Conservation (phyloP, 2,888 invertebrate genomes). For the Drosophila neonasuta region DNA sequence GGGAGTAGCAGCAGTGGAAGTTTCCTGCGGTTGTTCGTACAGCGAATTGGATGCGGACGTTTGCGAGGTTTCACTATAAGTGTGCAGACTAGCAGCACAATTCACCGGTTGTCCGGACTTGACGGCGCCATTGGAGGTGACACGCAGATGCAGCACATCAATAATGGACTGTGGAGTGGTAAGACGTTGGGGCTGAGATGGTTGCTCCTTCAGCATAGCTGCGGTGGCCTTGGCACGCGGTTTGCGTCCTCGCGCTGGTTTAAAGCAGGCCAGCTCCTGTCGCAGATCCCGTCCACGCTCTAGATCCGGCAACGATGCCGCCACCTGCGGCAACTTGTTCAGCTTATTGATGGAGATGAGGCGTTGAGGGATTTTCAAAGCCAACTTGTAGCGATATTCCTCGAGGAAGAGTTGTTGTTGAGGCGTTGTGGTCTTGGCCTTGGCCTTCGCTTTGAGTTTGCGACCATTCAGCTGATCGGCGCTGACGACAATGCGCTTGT, state of each 20-base stretch:
- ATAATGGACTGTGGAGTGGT: slow-evolving; percentile 79
- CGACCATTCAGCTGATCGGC: slow-evolving; percentile 75
- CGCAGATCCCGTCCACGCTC: slow-evolving; percentile 83
- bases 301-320: slow-evolving; percentile 90
- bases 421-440: slow-evolving; percentile 83
- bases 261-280: slow-evolving; percentile 56
- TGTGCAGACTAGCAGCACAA: slow-evolving; percentile 49
- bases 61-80: slow-evolving; percentile 72
- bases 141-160: slow-evolving; percentile 81
- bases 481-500: slow-evolving; percentile 53
- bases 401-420: slow-evolving; percentile 83
- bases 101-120: slow-evolving; percentile 4
- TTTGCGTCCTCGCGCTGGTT: slow-evolving; percentile 52
- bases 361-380: slow-evolving; percentile 90
- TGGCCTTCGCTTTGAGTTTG: slow-evolving; percentile 33
- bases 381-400: slow-evolving; percentile 90
- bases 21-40: slow-evolving; percentile 69
- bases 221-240: slow-evolving; percentile 22
- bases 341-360: slow-evolving; percentile 91
- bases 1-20: background rate
- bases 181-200: slow-evolving; percentile 17
- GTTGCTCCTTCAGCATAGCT: slow-evolving; percentile 1
- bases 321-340: slow-evolving; percentile 84
- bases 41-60: slow-evolving; percentile 77
- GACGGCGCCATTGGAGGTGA: slow-evolving; percentile 60